A percentile compares a stretch with the other conserved stretches of the same genome.
phyloP scores from a whole-genome alignment of 2,888 invertebrate species.

The Mermis nigrescens region DNA sequence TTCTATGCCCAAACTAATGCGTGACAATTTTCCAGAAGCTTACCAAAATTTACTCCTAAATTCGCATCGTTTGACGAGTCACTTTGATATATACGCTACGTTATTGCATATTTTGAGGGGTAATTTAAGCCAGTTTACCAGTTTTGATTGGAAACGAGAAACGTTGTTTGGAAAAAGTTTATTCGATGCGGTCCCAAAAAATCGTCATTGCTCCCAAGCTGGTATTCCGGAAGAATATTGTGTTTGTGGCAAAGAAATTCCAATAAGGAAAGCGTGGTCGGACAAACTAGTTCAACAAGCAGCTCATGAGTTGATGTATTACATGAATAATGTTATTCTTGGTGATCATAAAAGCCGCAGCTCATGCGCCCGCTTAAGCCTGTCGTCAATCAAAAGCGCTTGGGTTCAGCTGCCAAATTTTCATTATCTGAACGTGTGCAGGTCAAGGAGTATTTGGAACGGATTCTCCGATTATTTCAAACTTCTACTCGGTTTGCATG shows the following conservation, averaged over 20 bases:
- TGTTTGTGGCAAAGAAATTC: constrained; percentile 21
- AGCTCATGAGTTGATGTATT: constrained; percentile 14
- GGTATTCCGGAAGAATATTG: constrained; percentile 26
- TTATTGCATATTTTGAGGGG: constrained; percentile 18
- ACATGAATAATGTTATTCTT: constrained; percentile 19
- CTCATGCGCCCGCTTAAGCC: constrained; percentile 17
- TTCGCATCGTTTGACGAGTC: constrained; percentile 9
- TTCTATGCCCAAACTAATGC: constrained; percentile 18
- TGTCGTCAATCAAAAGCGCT: constrained; percentile 16
- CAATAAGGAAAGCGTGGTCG: constrained; percentile 8
- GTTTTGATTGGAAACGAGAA: not conserved
- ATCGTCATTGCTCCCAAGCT: constrained; percentile 21
- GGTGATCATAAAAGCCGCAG: not conserved
- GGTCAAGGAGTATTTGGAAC: not conserved
- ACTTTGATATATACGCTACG: constrained; percentile 21
- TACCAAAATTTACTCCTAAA: constrained; percentile 7
- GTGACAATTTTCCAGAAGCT: not conserved
- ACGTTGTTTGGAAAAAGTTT: constrained; percentile 13
- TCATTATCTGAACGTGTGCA: not conserved
- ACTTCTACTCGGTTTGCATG: not conserved
- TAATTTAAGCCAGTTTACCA: not conserved
- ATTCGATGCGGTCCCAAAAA: constrained; percentile 17
- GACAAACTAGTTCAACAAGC: constrained; percentile 15
- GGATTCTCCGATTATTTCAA: not conserved
- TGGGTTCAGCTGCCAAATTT: constrained; percentile 14